Conservation (phyloP, 2,888 invertebrate genomes). For the Horisme vitalbata region DNA sequence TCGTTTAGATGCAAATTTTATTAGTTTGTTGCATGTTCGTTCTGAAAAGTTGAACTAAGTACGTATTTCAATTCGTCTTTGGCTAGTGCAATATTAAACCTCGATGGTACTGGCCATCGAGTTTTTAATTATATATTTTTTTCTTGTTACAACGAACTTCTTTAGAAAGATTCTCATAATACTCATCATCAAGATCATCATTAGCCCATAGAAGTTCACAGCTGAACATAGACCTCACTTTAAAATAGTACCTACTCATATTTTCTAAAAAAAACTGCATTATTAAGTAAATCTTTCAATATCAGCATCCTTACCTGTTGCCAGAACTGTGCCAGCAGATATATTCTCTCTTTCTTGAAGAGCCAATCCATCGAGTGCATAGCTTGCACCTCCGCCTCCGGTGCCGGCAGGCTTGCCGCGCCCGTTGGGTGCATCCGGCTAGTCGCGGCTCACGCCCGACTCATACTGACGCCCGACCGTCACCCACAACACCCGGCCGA, state of each 20-base stretch:
- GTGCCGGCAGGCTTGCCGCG: constrained; percentile 88
- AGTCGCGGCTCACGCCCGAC: constrained; percentile 60
- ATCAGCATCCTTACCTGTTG: constrained; percentile 90
- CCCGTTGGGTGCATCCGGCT: constrained; percentile 90
- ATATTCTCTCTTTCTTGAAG: constrained; percentile 97
- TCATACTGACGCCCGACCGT: constrained; percentile 52
- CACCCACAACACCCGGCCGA: constrained; percentile 33
- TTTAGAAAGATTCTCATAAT: too few species aligned
- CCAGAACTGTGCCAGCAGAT: constrained; percentile 97
- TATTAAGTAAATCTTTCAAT: neutral
- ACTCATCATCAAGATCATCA: too few species aligned
- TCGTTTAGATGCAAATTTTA: constrained; percentile 35
- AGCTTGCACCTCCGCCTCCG: constrained; percentile 95
- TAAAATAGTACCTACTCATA: too few species aligned
- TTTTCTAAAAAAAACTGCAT: too few species aligned
- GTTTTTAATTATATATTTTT: too few species aligned
- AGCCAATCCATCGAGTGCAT: constrained; percentile 98
- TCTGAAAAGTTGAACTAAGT: constrained; percentile 20
- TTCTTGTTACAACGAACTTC: too few species aligned
- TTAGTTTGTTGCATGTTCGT: constrained; percentile 15
- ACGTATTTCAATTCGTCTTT: too few species aligned
- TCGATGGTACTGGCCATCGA: too few species aligned
- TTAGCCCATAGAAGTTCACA: too few species aligned
- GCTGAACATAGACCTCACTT: too few species aligned
- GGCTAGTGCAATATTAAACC: too few species aligned